Conservation (phyloP, 2,888 invertebrate species). For the Ennomos quercinarius region DNA sequence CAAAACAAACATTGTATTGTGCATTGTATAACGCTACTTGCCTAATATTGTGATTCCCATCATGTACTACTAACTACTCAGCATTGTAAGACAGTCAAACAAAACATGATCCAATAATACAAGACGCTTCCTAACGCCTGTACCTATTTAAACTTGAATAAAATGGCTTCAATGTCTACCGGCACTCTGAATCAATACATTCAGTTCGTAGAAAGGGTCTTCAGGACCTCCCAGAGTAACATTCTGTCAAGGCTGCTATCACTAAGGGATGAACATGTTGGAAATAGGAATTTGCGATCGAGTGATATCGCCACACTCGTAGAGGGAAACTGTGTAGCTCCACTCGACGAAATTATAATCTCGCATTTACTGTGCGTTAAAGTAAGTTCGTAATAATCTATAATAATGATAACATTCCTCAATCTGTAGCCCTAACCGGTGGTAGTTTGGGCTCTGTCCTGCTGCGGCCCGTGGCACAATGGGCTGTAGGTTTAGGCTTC, state of each 20-base stretch:
- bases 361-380: slow-evolving; percentile 90
- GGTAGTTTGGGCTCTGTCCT: too few relatives aligned
- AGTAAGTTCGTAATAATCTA: slow-evolving; percentile 60
- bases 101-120: not conserved
- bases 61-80: too few relatives aligned
- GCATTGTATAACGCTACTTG: too few relatives aligned
- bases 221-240: slow-evolving; percentile 87
- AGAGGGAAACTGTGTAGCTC: slow-evolving; percentile 88
- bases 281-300: slow-evolving; percentile 88
- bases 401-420: too few relatives aligned
- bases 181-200: slow-evolving; percentile 73
- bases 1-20: too few relatives aligned
- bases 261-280: slow-evolving; percentile 89
- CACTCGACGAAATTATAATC: slow-evolving; percentile 91
- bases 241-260: slow-evolving; percentile 87
- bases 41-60: too few relatives aligned
- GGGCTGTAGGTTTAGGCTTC: too few relatives aligned
- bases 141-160: slow-evolving; percentile 8
- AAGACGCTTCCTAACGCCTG: not conserved
- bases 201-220: slow-evolving; percentile 85
- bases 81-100: not conserved
- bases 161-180: slow-evolving; percentile 51
- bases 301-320: slow-evolving; percentile 90
- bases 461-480: too few relatives aligned
- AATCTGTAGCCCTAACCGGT: too few relatives aligned